Evolutionary conservation across 2,113 vertebrate species (phyloP).

Genomic region (Hemiscyllium ocellatum): DNA sequence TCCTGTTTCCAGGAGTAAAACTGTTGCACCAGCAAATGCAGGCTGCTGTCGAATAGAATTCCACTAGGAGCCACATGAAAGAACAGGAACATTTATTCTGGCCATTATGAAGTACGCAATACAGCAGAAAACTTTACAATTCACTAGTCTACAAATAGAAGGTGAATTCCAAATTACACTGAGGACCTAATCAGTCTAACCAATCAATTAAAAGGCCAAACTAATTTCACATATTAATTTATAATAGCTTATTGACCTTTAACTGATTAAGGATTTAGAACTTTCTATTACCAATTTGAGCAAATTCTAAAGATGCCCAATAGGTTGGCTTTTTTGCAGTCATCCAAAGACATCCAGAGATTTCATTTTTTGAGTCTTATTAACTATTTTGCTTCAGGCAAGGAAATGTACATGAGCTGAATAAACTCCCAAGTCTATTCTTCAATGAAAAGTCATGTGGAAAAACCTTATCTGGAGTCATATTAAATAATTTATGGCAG

Average conservation of each 20-base stretch:
- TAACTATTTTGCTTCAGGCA: conserved; percentile 34
- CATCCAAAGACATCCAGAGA: not conserved
- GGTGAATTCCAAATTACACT: conserved; percentile 12
- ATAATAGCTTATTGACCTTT: conserved; percentile 1
- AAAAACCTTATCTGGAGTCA: not conserved
- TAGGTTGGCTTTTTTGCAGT: not conserved
- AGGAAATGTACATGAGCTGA: not conserved
- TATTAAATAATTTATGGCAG: conserved; percentile 17
- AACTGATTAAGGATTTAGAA: not conserved
- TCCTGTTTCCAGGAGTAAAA: not conserved
- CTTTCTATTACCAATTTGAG: not conserved
- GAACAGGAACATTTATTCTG: not conserved
- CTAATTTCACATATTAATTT: conserved; percentile 19
- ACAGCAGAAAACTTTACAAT: not conserved
- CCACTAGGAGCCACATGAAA: not conserved
- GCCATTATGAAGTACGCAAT: not conserved
- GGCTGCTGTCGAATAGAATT: not conserved
- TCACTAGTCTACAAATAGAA: not conserved
- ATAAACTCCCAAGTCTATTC: conserved; percentile 13
- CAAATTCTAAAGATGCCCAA: not conserved
- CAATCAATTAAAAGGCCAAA: conserved; percentile 28
- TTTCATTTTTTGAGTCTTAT: not conserved
- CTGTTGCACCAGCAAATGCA: not conserved
- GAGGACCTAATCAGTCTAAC: not conserved
- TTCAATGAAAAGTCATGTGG: not conserved